These are phyloP conservation scores for Cromileptes altivelis DNA, from an alignment of 2,113 vertebrate genomes.

Conservation along the genomic window DNA sequence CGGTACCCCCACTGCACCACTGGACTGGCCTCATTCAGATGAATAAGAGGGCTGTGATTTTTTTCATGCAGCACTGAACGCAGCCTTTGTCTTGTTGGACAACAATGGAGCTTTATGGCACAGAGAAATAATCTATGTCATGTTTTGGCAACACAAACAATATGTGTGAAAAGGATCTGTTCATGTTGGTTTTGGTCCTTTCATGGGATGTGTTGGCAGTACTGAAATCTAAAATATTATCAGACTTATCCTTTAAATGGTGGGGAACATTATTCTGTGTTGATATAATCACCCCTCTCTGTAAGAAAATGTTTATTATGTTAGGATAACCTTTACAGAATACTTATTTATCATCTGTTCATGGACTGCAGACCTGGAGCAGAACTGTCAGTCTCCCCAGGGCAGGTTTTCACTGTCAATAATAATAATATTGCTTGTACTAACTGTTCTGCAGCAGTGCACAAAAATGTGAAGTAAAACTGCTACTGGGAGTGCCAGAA, in stretches of 20 bases:
- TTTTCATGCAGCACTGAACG: conserved; percentile 1
- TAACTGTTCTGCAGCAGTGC: conserved; percentile 8
- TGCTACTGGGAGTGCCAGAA: not conserved
- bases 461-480: conserved; percentile 6
- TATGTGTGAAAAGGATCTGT: not conserved
- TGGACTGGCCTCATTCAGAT: conserved; percentile 5
- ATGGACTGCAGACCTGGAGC: not conserved
- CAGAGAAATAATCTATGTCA: conserved; percentile 1
- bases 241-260: not conserved
- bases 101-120: conserved; percentile 5
- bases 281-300: not conserved
- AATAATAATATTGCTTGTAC: not conserved
- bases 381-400: not conserved
- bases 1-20: not conserved
- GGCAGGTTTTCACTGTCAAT: not conserved
- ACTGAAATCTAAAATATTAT: not conserved
- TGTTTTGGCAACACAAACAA: not conserved
- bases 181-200: not conserved
- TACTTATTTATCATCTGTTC: not conserved
- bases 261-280: not conserved
- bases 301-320: not conserved
- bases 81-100: conserved; percentile 19
- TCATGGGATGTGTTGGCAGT: not conserved
- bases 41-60: conserved; percentile 7
- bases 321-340: too few relatives aligned